A percentile compares a stretch with the other conserved stretches of the same genome.
phyloP scores from a whole-genome alignment of 2,888 invertebrate species.

The Stenodera caucasica region DNA sequence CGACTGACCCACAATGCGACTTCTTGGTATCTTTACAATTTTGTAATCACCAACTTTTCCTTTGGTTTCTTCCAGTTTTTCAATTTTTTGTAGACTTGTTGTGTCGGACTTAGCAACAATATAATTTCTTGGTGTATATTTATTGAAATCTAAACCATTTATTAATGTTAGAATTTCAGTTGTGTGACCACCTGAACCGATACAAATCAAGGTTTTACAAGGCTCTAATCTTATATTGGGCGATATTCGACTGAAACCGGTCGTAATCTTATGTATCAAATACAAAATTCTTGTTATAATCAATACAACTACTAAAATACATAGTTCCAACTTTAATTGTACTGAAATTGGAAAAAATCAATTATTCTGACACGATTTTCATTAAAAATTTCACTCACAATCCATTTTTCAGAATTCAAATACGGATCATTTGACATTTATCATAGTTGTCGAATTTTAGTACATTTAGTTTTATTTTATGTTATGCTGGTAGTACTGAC shows the following conservation, averaged over 20 bases:
- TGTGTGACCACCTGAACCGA: constrained; percentile 90
- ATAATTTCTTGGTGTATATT: constrained; percentile 76
- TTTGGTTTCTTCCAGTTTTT: constrained; percentile 55
- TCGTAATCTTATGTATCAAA: constrained; percentile 52
- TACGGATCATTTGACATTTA: not conserved
- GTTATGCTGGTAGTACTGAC: not conserved
- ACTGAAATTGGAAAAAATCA: constrained; percentile 30
- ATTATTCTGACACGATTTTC: not conserved
- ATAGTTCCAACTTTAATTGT: constrained; percentile 39
- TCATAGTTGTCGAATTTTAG: not conserved
- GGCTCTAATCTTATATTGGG: constrained; percentile 39
- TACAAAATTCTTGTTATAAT: constrained; percentile 48
- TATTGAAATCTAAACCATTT: constrained; percentile 62
- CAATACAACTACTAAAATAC: constrained; percentile 39
- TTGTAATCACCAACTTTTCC: constrained; percentile 51
- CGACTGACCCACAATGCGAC: constrained; percentile 85
- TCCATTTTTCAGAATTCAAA: not conserved
- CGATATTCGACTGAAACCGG: constrained; percentile 45
- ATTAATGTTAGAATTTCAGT: constrained; percentile 86
- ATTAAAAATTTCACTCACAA: not conserved
- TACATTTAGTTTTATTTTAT: not conserved
- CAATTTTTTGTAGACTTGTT: constrained; percentile 73
- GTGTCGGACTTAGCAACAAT: constrained; percentile 76
- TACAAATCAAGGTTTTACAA: constrained; percentile 63
- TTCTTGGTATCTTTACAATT: constrained; percentile 73